Percentiles rank a stretch among this genome's conserved stretches.
These are phyloP conservation scores for Globodera rostochiensis DNA, from an alignment of 1,140 invertebrate species.

Conservation along the genomic window DNA sequence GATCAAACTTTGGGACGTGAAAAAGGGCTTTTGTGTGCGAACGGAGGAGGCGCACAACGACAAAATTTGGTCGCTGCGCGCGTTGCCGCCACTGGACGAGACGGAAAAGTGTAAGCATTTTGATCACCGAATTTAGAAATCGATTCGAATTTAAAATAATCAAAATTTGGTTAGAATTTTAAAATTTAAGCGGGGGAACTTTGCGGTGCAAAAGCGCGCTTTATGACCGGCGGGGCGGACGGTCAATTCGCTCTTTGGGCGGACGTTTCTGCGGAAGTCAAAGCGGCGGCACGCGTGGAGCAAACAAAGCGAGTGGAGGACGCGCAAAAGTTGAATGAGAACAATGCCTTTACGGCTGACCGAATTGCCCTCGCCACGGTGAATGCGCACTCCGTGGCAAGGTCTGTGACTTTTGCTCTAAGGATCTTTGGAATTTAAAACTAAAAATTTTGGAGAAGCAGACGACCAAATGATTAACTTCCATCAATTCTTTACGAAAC, in stretches of 20 bases:
- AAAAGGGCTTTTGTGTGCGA: constrained; percentile 55
- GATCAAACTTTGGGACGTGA: constrained; percentile 50
- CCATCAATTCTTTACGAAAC: too few species aligned
- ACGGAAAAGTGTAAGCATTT: constrained; percentile 16
- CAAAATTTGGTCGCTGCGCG: constrained; percentile 53
- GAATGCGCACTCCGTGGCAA: constrained; percentile 57
- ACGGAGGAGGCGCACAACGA: constrained; percentile 59
- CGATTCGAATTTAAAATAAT: constrained; percentile 26
- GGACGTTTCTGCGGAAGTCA: constrained; percentile 56
- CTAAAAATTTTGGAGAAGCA: too few species aligned
- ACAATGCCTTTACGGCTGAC: constrained; percentile 12
- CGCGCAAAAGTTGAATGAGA: constrained; percentile 45
- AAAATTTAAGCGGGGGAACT: not conserved
- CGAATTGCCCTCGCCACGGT: constrained; percentile 52
- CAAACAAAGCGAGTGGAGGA: constrained; percentile 54
- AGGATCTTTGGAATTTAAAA: too few species aligned
- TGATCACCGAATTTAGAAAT: too few species aligned
- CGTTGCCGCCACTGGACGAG: constrained; percentile 23
- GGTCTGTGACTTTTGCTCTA: constrained; percentile 25
- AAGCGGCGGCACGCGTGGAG: constrained; percentile 40
- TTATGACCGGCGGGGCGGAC: constrained; percentile 59
- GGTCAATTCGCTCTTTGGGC: constrained; percentile 58
- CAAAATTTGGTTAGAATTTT: not conserved
- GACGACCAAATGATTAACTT: too few species aligned
- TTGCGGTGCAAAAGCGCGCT: constrained; percentile 20